Base-by-base conservation (phyloP, 2,888 invertebrate genomes). In the Lasioglossum malachurum region DNA sequence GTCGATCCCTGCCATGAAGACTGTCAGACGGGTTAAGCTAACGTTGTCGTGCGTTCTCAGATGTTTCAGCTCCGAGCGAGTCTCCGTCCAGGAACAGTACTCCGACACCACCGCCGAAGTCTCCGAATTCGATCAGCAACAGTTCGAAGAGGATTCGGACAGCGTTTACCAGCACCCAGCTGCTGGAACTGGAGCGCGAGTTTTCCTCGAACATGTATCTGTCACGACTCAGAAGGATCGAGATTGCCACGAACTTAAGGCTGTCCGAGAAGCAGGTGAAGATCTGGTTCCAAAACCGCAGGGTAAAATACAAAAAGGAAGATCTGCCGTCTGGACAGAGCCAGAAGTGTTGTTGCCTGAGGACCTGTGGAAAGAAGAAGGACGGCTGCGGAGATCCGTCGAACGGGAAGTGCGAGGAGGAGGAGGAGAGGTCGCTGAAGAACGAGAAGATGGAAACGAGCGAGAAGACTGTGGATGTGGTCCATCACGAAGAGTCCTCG, bases 221-320 rank as follows among this genome's bases (percentile, higher is more conserved):
- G 57, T 98, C 98, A 0, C 96, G 99, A 69, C 95, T 99, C 89
- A 96, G 99, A 78, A 96, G 99, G 83, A 99, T 99, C 89, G 99
- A 99, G 95, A 99, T 99, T 80, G 99, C 99, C 5, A 98, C 98
- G 46, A 97, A 98, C 89, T 95, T 99, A 85, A 97, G 98, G 77
- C 95, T 99, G 0, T 98, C 98, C 0, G 99, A 99, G 95, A 99
- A 99, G 94, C 99, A 99, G 96, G 99, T 99, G 88, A 99, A 98
- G 95, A 98, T 98, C 90, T 98, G 99, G 99, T 99, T 99, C 95
- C 98, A 99, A 95, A 99, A 99, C 95, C 97, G 99, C 10, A 96
- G 99, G 3, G 99, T 99, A 0, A 99, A 99, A 95, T 97, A 98
- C 95, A 99, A 99, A 96, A 99, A 99, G 93, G 98, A 98, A 90